These are phyloP conservation scores for Andinoacara biseriatus DNA, from an alignment of 2,113 vertebrate genomes.

Conservation along the genomic window DNA sequence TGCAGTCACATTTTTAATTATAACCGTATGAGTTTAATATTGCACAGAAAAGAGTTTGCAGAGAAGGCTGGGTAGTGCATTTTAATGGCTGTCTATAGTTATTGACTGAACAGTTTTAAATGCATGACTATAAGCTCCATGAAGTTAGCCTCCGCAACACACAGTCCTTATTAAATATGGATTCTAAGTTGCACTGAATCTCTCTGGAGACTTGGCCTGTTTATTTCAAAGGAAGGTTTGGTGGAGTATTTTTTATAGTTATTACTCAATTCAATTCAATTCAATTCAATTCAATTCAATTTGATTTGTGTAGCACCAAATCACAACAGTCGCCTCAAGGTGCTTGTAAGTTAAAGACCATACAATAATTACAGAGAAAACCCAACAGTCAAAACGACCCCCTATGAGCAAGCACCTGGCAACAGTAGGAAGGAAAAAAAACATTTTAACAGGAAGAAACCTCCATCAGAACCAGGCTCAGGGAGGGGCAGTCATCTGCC, in stretches of 20 bases:
- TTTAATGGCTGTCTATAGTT: conserved; percentile 37
- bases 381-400: too few relatives aligned
- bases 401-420: too few relatives aligned
- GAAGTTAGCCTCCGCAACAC: conserved; percentile 45
- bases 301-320: too few relatives aligned
- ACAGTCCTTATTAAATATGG: conserved; percentile 65
- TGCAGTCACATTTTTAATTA: neutral
- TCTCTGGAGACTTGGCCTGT: conserved; percentile 61
- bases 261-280: neutral
- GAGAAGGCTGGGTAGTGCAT: conserved; percentile 5
- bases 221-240: conserved; percentile 63
- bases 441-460: too few relatives aligned
- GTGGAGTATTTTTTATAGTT: neutral
- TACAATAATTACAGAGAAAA: too few relatives aligned
- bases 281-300: too few relatives aligned
- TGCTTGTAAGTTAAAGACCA: too few relatives aligned
- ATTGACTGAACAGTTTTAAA: conserved; percentile 44
- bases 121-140: conserved; percentile 26
- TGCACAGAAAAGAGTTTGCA: conserved; percentile 25
- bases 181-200: conserved; percentile 53
- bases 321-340: too few relatives aligned
- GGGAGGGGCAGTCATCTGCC: too few relatives aligned
- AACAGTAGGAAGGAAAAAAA: too few relatives aligned
- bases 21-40: conserved; percentile 1
- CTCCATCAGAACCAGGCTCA: too few relatives aligned